Evolutionary conservation across 2,113 vertebrate species (phyloP).

Genomic region (Nothocercus nigrocapillus): DNA sequence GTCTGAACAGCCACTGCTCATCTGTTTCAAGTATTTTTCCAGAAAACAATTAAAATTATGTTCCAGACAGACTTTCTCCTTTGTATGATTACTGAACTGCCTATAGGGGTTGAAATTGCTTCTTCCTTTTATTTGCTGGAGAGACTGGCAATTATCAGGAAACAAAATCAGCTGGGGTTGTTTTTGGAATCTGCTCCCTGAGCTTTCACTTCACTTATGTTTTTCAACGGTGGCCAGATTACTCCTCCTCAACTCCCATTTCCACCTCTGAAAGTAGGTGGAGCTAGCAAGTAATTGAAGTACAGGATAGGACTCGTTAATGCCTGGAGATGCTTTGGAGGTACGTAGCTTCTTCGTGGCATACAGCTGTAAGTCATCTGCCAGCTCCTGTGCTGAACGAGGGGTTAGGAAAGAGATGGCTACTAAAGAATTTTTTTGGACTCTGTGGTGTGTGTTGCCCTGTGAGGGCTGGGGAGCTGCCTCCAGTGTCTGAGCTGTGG

Average conservation of each 20-base stretch:
- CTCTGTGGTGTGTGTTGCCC: not conserved
- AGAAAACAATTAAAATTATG: not conserved
- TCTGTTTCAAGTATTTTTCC: not conserved
- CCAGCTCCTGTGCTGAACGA: not conserved
- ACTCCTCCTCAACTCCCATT: not conserved
- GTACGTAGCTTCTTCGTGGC: not conserved
- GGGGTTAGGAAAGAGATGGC: too few species aligned
- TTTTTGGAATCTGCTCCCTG: not conserved
- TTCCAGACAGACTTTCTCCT: not conserved
- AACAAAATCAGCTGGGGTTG: too few species aligned
- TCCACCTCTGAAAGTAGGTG: not conserved
- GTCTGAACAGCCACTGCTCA: not conserved
- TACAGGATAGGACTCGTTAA: not conserved
- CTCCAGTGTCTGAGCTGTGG: not conserved
- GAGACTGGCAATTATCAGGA: not conserved
- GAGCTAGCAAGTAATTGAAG: not conserved
- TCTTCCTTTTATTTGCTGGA: not conserved
- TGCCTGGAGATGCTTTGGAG: not conserved
- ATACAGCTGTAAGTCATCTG: not conserved
- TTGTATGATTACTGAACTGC: not conserved
- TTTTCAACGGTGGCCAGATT: not conserved
- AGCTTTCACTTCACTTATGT: not conserved
- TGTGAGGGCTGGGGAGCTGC: not conserved
- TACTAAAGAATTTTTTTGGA: not conserved
- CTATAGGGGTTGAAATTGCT: not conserved